Evolutionary conservation across 1,140 invertebrate species (phyloP), one percentile per base, ranked within the genome.

Genomic region (Caenorhabditis tropicalis): DNA sequence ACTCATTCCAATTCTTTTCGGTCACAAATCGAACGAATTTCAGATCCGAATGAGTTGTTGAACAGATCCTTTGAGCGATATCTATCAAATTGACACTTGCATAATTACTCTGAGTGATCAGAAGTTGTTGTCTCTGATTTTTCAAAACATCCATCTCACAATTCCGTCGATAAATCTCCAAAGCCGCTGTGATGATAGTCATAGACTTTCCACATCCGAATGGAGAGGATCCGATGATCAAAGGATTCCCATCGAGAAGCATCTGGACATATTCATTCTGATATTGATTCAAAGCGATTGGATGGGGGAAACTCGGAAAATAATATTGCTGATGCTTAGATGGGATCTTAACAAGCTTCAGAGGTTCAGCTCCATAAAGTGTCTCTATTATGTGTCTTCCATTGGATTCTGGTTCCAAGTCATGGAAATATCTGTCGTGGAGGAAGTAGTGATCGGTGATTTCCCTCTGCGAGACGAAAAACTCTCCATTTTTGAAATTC

Each of bases 1-100:
- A n/a, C 36, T 74, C 65, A 74, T 74, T 74, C 65, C 65, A 74
- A 74, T 74, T 74, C 36, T 74, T 74, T 2, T 74, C 65, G 5
- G 65, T 19, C 9, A 74, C 21, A 46, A 24, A 74, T 24, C 65
- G 15, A 3, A 74, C 36, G 36, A 74, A 74, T n/a, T 43, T 43
- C 21, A 74, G 5, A 24, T 74, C n/a, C n/a, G 15, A 3, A 16
- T 43, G 19, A 27, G 7, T 10, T 19, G 6, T 12, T 0, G 15
- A 1, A 27, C 65, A 74, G 19, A 46, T 43, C 33, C 36, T 12
- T 43, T 43, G n/a, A 0, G 65, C 65, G n/a, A 74, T 74, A 4
- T 74, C 36, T 12, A 74, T 74, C 19, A 74, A 27, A n/a, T 74
- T 74, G n/a, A 74, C 65, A 43, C 65, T 74, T 10, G 65, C 65